Evolutionary conservation across 37 sponge, comb jelly and placozoan genomes (phyloP), one percentile per base, ranked within the genome.

Genomic region (Mnemiopsis leidyi): DNA sequence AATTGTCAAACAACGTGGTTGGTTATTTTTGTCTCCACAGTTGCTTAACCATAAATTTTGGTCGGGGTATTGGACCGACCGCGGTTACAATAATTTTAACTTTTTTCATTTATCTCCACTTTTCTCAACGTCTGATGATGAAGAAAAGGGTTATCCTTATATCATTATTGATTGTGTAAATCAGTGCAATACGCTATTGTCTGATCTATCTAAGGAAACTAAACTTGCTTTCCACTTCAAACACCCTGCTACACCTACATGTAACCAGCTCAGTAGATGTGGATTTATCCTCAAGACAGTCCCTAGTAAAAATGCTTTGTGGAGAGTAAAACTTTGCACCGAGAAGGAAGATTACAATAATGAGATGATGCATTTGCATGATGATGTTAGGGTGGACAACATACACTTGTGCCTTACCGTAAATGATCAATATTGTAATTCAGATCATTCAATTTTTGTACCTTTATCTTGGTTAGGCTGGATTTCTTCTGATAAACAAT

Each of bases 281-380:
- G 73, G 73, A 20, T 69, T 69, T 69, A 69, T 69, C 3, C 73
- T 69, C 2, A 69, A 69, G 21, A 69, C 73, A 28, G 73, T 69
- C 29, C 73, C 73, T 3, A 25, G 73, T 69, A 25, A 69, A 28
- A 25, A 1, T 21, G 73, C 73, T 23, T 28, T 69, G 2, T 28
- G 73, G 29, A 69, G 2, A 5, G 7, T 69, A 20, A 69, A 3
- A 69, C n/a, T 69, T 5, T 69, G 73, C 21, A 20, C 73, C n/a
- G n/a, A n/a, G n/a, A n/a, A n/a, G n/a, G n/a, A n/a, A n/a, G n/a
- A n/a, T n/a, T n/a, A n/a, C n/a, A n/a, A n/a, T n/a, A n/a, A n/a
- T n/a, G n/a, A n/a, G n/a, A n/a, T n/a, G n/a, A n/a, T n/a, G n/a
- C n/a, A n/a, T n/a, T n/a, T n/a, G n/a, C n/a, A n/a, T n/a, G n/a